A percentile compares a stretch with the other conserved stretches of the same genome.
These are phyloP conservation scores for Lasioglossum oenotherae DNA, from an alignment of 2,888 invertebrate species.

Conservation along the genomic window DNA sequence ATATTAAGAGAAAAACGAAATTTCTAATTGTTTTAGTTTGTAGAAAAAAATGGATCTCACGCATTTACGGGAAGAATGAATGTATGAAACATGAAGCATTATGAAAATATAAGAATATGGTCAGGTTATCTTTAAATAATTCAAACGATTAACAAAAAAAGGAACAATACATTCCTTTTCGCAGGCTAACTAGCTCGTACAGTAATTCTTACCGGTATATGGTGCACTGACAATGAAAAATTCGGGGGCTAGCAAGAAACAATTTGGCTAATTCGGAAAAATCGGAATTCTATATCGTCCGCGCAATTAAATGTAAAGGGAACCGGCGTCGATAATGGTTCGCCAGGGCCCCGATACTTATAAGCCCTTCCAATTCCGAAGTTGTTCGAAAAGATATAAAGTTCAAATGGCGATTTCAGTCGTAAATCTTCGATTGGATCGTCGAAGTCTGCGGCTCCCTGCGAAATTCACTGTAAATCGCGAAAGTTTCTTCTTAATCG, in stretches of 20 bases:
- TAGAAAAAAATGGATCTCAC: too few relatives aligned
- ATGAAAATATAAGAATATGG: too few relatives aligned
- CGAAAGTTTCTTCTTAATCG: conserved; percentile 70
- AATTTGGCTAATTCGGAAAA: conserved; percentile 16
- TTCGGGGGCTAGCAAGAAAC: background rate
- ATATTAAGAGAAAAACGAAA: too few relatives aligned
- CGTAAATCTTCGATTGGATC: conserved; percentile 70
- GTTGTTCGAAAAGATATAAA: conserved; percentile 66
- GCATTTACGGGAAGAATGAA: too few relatives aligned
- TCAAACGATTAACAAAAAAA: too few relatives aligned
- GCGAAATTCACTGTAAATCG: conserved; percentile 71
- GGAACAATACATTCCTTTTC: too few relatives aligned
- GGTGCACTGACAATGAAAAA: background rate
- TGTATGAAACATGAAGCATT: too few relatives aligned
- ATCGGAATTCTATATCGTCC: background rate
- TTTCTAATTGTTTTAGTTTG: too few relatives aligned
- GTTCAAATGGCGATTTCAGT: conserved; percentile 67
- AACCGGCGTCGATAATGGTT: conserved; percentile 28
- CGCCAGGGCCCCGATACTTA: conserved; percentile 35
- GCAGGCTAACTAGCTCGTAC: too few relatives aligned
- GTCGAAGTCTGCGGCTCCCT: conserved; percentile 62
- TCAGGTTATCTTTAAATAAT: too few relatives aligned
- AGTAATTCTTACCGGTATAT: background rate
- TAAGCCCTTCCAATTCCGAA: conserved; percentile 59
- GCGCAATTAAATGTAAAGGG: conserved; percentile 47